Percentiles rank a stretch among this genome's conserved stretches.
Evolutionary conservation across 1,140 invertebrate genomes (phyloP).

Genomic region (Heliothis virescens): DNA sequence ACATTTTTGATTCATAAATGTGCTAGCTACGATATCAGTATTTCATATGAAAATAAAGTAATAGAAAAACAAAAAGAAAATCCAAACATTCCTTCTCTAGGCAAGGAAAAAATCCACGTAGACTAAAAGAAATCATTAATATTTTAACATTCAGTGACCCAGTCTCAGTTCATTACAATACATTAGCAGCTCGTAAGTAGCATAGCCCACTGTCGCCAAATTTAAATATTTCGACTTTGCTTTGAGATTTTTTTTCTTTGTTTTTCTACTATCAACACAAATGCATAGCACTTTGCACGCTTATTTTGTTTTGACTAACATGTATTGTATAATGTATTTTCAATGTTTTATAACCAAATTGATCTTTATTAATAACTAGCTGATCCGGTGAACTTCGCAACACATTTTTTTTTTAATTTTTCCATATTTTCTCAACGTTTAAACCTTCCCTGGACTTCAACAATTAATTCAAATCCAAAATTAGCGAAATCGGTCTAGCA

Average conservation of each 20-base stretch:
- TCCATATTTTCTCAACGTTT: too few species aligned
- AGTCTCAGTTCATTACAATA: neutral
- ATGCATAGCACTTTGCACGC: neutral
- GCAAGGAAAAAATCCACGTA: neutral
- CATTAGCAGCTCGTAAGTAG: constrained; percentile 8
- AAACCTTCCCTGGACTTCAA: too few species aligned
- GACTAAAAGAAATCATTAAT: neutral
- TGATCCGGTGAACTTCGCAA: too few species aligned
- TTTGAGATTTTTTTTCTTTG: neutral
- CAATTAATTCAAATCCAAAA: too few species aligned
- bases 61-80: too few species aligned
- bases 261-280: neutral
- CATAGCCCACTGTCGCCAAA: neutral
- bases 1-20: neutral
- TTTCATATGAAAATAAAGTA: too few species aligned
- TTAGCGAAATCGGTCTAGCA: too few species aligned
- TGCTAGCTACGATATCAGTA: neutral
- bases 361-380: too few species aligned
- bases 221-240: neutral
- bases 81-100: too few species aligned
- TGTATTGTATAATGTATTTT: neutral
- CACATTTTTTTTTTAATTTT: too few species aligned
- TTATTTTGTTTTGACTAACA: neutral
- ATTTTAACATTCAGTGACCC: neutral
- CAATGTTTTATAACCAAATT: neutral